Evolutionary conservation across 92 coral and sea anemone genomes (phyloP).

Genomic region (Pocillopora meandrina): DNA sequence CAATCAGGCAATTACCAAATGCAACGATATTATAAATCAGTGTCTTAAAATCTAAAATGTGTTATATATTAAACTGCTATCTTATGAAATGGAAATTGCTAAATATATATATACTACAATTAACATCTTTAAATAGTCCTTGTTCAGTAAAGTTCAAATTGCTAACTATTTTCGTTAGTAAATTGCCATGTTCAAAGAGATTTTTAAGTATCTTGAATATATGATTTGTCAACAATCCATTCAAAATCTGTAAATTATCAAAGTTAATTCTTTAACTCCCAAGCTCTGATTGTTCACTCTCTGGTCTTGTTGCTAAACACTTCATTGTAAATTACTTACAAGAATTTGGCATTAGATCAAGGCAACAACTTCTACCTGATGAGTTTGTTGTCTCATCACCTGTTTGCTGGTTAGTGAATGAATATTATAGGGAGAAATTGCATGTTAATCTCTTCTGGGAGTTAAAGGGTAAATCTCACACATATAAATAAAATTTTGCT

Average conservation of each 20-base stretch:
- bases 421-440: no score
- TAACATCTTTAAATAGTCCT: constrained; percentile 15
- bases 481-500: constrained; percentile 18
- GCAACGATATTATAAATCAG: neutral
- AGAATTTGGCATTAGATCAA: no score
- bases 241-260: neutral
- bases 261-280: neutral
- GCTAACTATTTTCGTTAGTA: constrained; percentile 1
- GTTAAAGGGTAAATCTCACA: neutral
- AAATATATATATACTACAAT: neutral
- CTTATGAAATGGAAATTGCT: neutral
- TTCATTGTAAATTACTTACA: no score
- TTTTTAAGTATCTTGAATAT: neutral
- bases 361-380: no score
- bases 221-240: neutral
- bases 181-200: neutral
- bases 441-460: no score
- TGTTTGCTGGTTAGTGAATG: no score
- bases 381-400: no score
- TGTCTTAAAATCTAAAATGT: neutral
- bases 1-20: no score
- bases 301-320: no score
- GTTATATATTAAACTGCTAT: neutral
- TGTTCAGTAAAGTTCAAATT: neutral
- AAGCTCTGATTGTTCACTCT: no score